Conservation (phyloP, 2,113 vertebrate genomes). For the Cathartes aura region DNA sequence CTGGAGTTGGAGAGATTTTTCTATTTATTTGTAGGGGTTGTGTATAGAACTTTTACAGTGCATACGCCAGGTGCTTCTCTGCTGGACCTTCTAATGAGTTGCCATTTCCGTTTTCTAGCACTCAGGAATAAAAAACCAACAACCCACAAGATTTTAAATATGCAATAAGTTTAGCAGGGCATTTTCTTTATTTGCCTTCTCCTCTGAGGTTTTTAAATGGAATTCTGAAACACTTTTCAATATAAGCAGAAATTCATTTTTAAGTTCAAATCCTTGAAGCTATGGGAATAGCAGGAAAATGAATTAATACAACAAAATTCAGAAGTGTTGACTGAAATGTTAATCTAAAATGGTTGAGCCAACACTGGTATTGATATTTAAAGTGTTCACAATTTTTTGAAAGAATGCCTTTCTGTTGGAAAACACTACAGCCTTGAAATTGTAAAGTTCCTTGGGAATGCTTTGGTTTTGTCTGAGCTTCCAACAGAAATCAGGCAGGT, state of each 20-base stretch:
- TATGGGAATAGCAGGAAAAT: not conserved
- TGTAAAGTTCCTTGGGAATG: not conserved
- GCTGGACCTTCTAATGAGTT: not conserved
- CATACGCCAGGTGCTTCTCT: not conserved
- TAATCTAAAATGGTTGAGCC: not conserved
- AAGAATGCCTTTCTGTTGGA: not conserved
- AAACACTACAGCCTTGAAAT: not conserved
- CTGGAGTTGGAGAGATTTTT: not conserved
- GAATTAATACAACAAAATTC: not conserved
- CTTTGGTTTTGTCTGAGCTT: not conserved
- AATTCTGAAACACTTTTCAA: not conserved
- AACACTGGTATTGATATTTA: not conserved
- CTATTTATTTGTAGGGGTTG: not conserved
- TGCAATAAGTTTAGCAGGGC: not conserved
- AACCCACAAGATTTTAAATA: not conserved
- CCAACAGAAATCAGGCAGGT: not conserved
- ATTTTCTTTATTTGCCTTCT: not conserved
- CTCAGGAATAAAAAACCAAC: not conserved
- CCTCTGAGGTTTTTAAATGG: not conserved
- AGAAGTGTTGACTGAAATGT: not conserved
- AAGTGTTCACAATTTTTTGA: not conserved
- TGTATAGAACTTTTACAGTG: not conserved
- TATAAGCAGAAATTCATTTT: not conserved
- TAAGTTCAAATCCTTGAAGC: not conserved
- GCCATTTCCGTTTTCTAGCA: not conserved